Base-by-base conservation (phyloP, 2,888 invertebrate genomes). In the Lissocephala sabroskyi region DNA sequence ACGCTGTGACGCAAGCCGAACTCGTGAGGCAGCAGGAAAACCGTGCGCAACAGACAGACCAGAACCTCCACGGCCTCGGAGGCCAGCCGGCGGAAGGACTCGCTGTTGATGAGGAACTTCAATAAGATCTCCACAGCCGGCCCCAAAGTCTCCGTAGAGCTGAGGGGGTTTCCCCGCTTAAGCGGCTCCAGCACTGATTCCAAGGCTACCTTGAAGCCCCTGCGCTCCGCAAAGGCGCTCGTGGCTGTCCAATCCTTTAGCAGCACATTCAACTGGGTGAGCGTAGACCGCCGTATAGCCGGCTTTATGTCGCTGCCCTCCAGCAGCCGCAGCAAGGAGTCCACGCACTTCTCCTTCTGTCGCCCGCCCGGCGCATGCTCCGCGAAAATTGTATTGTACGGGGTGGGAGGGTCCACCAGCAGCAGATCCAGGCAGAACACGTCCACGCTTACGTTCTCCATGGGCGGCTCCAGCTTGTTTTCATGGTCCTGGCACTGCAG, bases 251-350 rank as follows among this genome's bases (percentile, higher is more conserved):
- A 77, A 42, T 79, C 79, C 16, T 71, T 75, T 2, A 82, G 74
- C 52, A 84, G 53, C 1, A 80, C 70, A 55, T 82, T 82, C 4
- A 82, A 46, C 49, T 84, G 83, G 51, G 74, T 63, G 2, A 82
- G 53, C 0, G 82, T 64, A 0, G 83, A 81, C 50, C 81, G 82
- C 5, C 82, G 68, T 36, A 83, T 79, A 10, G 67, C 41, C 1
- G 81, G 77, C 26, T 80, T 80, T 2, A 83, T 49, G 42, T 81
- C 80, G 5, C 62, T 49, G 5, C 75, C 62, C 10, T 71, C 59
- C 10, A 84, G 50, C 30, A 84, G 43, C 3, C 73, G 65, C 1
- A 82, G n/a, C 13, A 85, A 49, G 19, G 79, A 66, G 2, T 63
- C 54, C 16, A 82, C 39, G 1, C 58, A 62, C 1, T 44, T 49